phyloP scores from a whole-genome alignment of 2,113 vertebrate species.

The Athene noctua region DNA sequence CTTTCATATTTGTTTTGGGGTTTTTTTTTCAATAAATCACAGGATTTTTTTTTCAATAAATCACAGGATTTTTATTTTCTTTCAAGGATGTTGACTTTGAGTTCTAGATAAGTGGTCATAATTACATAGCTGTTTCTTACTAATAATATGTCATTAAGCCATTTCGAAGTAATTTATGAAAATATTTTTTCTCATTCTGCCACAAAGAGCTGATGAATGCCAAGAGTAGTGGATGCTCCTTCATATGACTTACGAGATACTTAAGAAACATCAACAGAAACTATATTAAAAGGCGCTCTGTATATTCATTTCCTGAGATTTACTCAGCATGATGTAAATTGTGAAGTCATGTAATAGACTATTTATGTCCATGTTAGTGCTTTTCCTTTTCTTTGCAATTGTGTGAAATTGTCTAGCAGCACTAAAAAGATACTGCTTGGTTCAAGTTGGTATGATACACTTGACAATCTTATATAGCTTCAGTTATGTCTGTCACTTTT shows the following conservation, averaged over 20 bases:
- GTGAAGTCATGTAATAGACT: neutral
- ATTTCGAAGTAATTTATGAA: neutral
- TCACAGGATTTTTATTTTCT: neutral
- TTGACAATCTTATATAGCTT: neutral
- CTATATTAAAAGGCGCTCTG: neutral
- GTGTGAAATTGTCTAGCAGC: neutral
- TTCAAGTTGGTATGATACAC: neutral
- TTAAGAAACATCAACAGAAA: neutral
- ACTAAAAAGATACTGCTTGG: neutral
- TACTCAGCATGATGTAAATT: neutral
- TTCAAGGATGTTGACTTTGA: neutral
- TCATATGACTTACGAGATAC: neutral
- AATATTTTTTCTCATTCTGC: neutral
- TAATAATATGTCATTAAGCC: neutral
- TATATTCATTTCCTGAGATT: neutral
- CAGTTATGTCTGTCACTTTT: neutral
- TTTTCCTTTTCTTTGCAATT: neutral
- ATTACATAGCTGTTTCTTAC: neutral
- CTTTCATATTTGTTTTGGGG: neutral
- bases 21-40: neutral
- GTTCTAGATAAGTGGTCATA: neutral
- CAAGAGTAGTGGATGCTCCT: neutral
- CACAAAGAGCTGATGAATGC: neutral
- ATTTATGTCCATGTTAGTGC: neutral
- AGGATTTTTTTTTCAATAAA: too few relatives aligned